Percentiles rank a stretch among this genome's conserved stretches.
Evolutionary conservation across 1,140 invertebrate species (phyloP).

Genomic region (Drosophila aff.): DNA sequence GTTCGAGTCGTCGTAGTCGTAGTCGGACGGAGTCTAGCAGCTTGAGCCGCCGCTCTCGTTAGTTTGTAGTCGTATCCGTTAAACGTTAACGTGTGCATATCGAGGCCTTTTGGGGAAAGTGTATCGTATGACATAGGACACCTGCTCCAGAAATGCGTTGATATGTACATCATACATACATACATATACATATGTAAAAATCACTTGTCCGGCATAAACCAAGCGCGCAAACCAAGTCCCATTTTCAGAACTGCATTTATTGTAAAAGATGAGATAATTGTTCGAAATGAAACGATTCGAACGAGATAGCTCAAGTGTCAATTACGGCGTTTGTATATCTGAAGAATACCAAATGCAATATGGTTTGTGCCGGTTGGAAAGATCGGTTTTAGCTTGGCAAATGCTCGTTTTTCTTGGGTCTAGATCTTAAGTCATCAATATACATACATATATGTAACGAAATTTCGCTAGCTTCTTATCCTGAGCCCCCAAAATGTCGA

Average conservation of each 20-base stretch:
- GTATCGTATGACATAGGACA: not conserved
- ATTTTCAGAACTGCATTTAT: constrained; percentile 40
- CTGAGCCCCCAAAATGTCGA: constrained; percentile 22
- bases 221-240: constrained; percentile 14
- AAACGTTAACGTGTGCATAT: constrained; percentile 12
- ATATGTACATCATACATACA: not conserved
- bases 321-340: constrained; percentile 17
- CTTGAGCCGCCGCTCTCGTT: constrained; percentile 35
- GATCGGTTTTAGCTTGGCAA: constrained; percentile 46
- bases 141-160: not conserved
- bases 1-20: not conserved
- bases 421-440: constrained; percentile 51
- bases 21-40: constrained; percentile 2
- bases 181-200: constrained; percentile 9
- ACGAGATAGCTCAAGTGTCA: constrained; percentile 25
- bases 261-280: constrained; percentile 5
- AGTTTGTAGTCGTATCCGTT: constrained; percentile 35
- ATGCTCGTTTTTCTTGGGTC: constrained; percentile 52
- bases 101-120: not conserved
- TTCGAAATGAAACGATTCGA: constrained; percentile 2
- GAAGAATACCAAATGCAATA: constrained; percentile 36
- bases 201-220: constrained; percentile 45
- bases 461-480: constrained; percentile 55
- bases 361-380: constrained; percentile 18
- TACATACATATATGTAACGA: constrained; percentile 39